Evolutionary conservation across 2,113 vertebrate genomes (phyloP).

Genomic region (Corythornis madagascariensis): DNA sequence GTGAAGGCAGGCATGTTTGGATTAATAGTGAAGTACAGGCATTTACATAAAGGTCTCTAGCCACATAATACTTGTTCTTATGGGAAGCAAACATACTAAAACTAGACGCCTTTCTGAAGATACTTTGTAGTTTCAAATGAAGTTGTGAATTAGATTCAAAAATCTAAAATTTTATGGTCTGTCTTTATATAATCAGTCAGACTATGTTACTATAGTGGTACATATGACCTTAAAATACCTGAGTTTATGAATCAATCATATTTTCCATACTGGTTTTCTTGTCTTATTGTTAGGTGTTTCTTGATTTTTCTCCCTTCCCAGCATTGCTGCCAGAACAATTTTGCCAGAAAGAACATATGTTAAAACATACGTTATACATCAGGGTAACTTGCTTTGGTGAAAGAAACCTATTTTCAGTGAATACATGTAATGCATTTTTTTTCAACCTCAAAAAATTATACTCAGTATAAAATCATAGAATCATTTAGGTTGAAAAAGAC

Average conservation of each 20-base stretch:
- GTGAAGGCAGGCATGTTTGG: background rate
- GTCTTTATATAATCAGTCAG: background rate
- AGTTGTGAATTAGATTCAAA: background rate
- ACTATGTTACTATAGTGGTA: background rate
- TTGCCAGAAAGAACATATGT: conserved; percentile 2
- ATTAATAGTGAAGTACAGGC: background rate
- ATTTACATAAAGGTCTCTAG: background rate
- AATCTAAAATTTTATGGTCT: background rate
- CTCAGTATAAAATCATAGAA: background rate
- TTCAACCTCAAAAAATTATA: background rate
- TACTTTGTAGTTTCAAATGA: background rate
- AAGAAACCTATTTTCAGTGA: background rate
- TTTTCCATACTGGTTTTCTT: background rate
- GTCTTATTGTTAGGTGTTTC: background rate
- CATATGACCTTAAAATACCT: background rate
- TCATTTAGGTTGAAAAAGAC: background rate
- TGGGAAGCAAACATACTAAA: background rate
- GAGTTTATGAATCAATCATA: background rate
- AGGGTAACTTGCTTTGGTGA: background rate
- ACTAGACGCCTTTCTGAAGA: background rate
- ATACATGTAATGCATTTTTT: background rate
- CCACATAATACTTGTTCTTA: background rate
- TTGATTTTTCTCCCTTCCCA: background rate
- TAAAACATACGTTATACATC: conserved; percentile 4
- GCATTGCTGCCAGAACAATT: background rate